Base-by-base conservation (phyloP, 2,888 invertebrate species). In the Harpalus rubripes region DNA sequence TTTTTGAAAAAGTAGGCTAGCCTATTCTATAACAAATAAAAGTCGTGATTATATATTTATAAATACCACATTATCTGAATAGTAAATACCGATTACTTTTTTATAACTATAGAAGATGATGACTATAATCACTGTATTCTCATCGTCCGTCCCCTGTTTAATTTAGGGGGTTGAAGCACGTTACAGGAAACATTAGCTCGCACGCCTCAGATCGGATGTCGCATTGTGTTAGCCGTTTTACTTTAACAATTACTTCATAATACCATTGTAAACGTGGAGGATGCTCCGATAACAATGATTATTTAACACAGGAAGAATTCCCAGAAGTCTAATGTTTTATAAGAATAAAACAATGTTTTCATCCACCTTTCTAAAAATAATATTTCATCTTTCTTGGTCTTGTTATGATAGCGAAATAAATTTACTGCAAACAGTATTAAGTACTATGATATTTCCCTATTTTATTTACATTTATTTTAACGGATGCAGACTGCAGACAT, bases 161-260 rank as follows among this genome's bases (percentile, higher is more conserved):
- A 65, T 22, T 65, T 18, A 65, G 12, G 12, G 65, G 32, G 32
- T 32, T 26, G 44, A 52, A 52, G 72, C 32, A 56, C 65, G 82
- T 82, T 82, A 76, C 59, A 83, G 83, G 83, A 83, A 83, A 83
- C 76, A 83, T 83, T 74, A 83, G 58, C 74, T 74, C 68, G 41
- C 76, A 82, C 39, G 61, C 56, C 41, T 41, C 56, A 61, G 22
- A 83, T 83, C 83, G 61, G 44, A 83, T 83, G 18, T 74, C 83
- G 26, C 41, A 83, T 83, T 83, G 83, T 74, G 59, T 76, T 76
- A 68, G 52, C 72, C 82, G 63, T 81, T 68, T 68, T 63, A 32
- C 39, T 82, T 72, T 58, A 81, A 81, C 81, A 81, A 81, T 81
- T 81, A 81, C 81, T 65, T 56, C 81, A 65, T 81, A 81, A 81